These are phyloP conservation scores for Poeciliopsis infans DNA, from an alignment of 2,797 vertebrate genomes.

Conservation along the genomic window DNA sequence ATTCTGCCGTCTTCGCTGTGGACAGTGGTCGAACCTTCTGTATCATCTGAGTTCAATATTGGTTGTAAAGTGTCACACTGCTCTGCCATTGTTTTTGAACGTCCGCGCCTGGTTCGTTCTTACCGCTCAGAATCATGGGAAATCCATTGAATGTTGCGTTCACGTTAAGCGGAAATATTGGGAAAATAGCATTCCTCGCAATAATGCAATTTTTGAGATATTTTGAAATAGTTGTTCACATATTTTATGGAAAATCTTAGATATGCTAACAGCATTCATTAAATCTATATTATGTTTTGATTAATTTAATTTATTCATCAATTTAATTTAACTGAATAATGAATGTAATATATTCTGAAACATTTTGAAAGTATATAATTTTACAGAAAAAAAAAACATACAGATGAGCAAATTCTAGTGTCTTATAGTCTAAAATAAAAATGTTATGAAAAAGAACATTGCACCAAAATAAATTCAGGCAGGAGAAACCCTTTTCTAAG, in stretches of 20 bases:
- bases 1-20: neutral
- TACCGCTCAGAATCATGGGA: conserved; percentile 77
- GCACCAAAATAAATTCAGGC: neutral
- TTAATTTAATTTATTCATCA: neutral
- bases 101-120: conserved; percentile 40
- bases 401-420: too few species aligned
- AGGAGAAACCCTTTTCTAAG: neutral
- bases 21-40: neutral
- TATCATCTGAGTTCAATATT: neutral
- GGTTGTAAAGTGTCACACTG: conserved; percentile 7
- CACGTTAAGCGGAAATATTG: neutral
- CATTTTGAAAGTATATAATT: neutral
- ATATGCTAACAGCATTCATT: neutral
- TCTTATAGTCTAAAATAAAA: neutral
- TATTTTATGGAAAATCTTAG: neutral
- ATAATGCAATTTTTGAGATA: neutral
- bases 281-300: neutral
- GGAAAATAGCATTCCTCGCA: fast-evolving
- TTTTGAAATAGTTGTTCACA: neutral
- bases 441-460: neutral
- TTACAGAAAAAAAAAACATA: neutral
- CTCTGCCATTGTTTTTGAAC: conserved; percentile 76
- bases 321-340: too few species aligned
- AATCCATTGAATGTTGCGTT: conserved; percentile 36
- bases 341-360: too few species aligned